Evolutionary conservation across 2,113 vertebrate species (phyloP).

Genomic region (Protobothrops flavoviridis): DNA sequence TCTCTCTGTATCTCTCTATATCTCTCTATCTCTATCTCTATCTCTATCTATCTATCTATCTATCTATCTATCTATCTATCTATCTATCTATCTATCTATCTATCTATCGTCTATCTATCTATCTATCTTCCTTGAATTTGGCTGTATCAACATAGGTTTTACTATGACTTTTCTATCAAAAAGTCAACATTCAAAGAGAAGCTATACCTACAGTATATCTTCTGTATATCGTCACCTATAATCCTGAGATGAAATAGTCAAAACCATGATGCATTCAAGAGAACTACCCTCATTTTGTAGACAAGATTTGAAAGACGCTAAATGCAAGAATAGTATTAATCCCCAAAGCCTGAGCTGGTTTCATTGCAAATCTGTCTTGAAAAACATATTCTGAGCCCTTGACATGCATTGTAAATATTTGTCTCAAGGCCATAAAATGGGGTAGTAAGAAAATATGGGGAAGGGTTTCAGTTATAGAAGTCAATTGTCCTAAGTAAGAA

Average conservation of each 20-base stretch:
- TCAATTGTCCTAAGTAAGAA: neutral
- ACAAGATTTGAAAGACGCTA: neutral
- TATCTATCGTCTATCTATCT: too few relatives aligned
- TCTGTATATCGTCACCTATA: neutral
- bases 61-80: too few relatives aligned
- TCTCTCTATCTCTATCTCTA: too few relatives aligned
- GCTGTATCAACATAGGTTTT: neutral
- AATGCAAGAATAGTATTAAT: neutral
- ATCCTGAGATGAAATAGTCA: neutral
- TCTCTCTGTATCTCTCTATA: too few relatives aligned
- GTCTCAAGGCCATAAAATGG: neutral
- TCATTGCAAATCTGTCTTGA: neutral
- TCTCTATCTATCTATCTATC: too few relatives aligned
- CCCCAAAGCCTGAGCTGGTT: neutral
- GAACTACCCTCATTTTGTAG: neutral
- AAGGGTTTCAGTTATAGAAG: neutral
- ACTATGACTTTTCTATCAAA: neutral
- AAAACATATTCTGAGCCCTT: neutral
- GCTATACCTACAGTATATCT: neutral
- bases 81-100: too few relatives aligned
- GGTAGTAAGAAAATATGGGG: neutral
- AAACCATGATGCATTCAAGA: neutral
- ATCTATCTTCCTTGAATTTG: neutral
- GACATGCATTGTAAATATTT: neutral
- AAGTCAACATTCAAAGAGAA: neutral